A percentile compares a stretch with the other conserved stretches of the same genome.
These are phyloP conservation scores for Darevskia mixta DNA, from an alignment of 2,797 vertebrate species.

Conservation along the genomic window DNA sequence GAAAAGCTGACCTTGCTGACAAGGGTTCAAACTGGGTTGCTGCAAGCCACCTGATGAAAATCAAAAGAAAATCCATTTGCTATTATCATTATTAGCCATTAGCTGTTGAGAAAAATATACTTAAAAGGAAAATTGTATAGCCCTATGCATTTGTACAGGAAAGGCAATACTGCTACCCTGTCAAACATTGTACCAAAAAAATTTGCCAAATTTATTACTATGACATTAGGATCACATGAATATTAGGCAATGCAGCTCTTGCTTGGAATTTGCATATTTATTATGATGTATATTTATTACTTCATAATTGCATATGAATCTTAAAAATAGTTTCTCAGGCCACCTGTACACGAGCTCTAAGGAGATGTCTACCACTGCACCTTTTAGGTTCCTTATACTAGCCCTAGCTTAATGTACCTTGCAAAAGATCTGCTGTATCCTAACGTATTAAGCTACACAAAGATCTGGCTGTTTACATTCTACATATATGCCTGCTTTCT, in stretches of 20 bases:
- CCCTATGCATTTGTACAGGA: neutral
- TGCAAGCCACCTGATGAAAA: constrained; percentile 86
- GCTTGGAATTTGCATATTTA: neutral
- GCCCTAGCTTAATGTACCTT: neutral
- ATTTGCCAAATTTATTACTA: neutral
- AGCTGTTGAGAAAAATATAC: neutral
- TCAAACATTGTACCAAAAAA: neutral
- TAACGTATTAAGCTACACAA: neutral
- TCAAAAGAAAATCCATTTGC: constrained; percentile 2
- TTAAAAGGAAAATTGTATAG: neutral
- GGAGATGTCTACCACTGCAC: neutral
- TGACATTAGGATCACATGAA: neutral
- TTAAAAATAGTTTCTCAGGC: neutral
- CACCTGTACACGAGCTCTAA: neutral
- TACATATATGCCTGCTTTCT: neutral
- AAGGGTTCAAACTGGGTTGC: constrained; percentile 97
- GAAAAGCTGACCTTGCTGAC: constrained; percentile 92
- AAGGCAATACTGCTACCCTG: neutral
- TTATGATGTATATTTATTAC: neutral
- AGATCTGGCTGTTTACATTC: neutral
- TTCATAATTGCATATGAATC: neutral
- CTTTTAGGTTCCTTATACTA: neutral
- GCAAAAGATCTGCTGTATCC: neutral
- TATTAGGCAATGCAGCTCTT: neutral
- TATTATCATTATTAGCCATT: neutral